Evolutionary conservation across 2,888 invertebrate species (phyloP), one percentile per base, ranked within the genome.

Genomic region (Tricholauxania praeusta): DNA sequence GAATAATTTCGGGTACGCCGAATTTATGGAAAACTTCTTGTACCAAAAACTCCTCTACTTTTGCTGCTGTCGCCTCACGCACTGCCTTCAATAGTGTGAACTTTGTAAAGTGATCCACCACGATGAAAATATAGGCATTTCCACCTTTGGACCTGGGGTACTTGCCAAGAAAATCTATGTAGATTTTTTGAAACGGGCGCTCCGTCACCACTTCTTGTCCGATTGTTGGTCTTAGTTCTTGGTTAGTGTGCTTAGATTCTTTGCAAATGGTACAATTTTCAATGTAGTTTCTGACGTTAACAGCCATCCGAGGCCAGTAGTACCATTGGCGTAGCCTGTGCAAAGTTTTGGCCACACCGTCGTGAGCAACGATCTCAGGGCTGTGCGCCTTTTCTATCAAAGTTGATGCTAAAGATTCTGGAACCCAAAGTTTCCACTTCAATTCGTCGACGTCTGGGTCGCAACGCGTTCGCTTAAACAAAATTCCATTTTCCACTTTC

Each of bases 371-470:
- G 0, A 51, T 64, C 47, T 22, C 12, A 7, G 63, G 67, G 49
- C 28, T 51, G 14, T 71, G 68, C 1, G 74, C 74, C 47, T 63
- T 17, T 51, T 59, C 28, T 14, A 66, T 66, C 7, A 72, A 32
- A 3, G 59, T 32, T 4, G 19, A 10, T 1, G 71, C 64, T 15
- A 74, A n/a, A 3, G n/a, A n/a, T 14, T 57, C 57, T 7, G 74
- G 71, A 39, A 74, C 19, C 71, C 68, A 74, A 8, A 74, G 17
- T 39, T 72, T 74, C 68, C 68, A 74, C 1, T 15, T 17, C 39
- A 68, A 55, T 22, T 68, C 64, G 28, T 71, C 51, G 1, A 63
- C 1, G 28, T 28, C 28, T 28, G 28, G 4, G 2, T 28, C 28
- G 0, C 19, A 53, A 12, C 6, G n/a, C 2, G 10, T 55, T 22